Evolutionary conservation across 2,888 invertebrate species (phyloP), one percentile per base, ranked within the genome.

Genomic region (Diloba caeruleocephala): DNA sequence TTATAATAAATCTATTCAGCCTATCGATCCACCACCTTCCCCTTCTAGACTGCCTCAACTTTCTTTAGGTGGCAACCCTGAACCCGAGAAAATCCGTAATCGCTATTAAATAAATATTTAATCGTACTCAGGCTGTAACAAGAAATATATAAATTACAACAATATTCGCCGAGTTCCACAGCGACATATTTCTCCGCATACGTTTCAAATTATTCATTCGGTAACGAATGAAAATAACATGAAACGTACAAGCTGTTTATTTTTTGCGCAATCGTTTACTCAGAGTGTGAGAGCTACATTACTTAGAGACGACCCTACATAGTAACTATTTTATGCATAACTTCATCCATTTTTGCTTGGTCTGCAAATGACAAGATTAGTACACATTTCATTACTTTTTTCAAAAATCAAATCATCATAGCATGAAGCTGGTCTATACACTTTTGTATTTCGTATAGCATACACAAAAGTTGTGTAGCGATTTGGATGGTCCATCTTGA

Each of bases 291-390:
- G 21, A n/a, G n/a, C n/a, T 15, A 54, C 25, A 46, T 61, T 38
- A 62, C 37, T 54, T 54, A 42, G 45, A 13, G 15, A 15, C 31
- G 28, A 29, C 41, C 29, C 17, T 26, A 45, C 46, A 25, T 10
- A n/a, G 19, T 23, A 33, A 53, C 37, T 53, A 45, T 62, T 62
- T 42, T 54, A 62, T 62, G 45, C 33, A 62, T 38, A 21, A 42
- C 37, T 46, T 54, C 41, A 62, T 53, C 45, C 2, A 29, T 42
- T 38, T 53, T 59, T 37, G 23, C n/a, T 12, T 1, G 6, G 7
- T 4, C n/a, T 36, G 8, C 17, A 51, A 34, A 39, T 59, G 23
- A 6, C 36, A n/a, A 7, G 23, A 26, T 38, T 50, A 17, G 33
- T 23, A 38, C 10, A 14, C 9, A 9, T 34, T 32, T 14, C 3